Conservation (phyloP, 2,113 vertebrate genomes). For the Phalacrocorax brasilianus region DNA sequence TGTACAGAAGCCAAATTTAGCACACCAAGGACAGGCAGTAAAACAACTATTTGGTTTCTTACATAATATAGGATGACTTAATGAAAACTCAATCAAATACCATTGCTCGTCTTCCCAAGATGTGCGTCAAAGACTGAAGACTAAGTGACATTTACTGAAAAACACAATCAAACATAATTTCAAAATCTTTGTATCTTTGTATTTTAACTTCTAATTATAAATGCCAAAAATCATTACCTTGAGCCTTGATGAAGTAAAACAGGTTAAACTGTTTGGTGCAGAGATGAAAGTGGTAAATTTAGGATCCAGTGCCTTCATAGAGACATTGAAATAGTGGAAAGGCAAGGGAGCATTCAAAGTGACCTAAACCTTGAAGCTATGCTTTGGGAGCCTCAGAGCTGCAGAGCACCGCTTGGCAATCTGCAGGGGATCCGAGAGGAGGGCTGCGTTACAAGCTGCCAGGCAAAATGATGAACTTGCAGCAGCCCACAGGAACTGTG, state of each 20-base stretch:
- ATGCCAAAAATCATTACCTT: background rate
- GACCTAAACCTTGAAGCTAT: background rate
- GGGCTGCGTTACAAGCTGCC: background rate
- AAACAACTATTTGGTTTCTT: background rate
- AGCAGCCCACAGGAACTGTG: background rate
- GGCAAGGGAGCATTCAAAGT: background rate
- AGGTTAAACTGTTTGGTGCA: background rate
- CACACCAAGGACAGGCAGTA: background rate
- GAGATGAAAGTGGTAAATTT: background rate
- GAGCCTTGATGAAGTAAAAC: background rate
- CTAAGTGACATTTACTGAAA: background rate
- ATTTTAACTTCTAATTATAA: background rate
- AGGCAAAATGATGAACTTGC: background rate
- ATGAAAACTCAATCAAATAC: background rate
- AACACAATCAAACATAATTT: background rate
- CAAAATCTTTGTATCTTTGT: background rate
- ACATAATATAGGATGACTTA: background rate
- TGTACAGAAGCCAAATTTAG: background rate
- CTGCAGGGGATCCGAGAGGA: background rate
- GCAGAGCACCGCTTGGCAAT: background rate
- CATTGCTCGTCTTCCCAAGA: background rate
- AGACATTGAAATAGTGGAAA: background rate
- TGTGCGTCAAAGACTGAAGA: background rate
- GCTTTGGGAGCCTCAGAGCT: background rate
- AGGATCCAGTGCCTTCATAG: background rate